Evolutionary conservation across 2,113 vertebrate species (phyloP).

Genomic region (Atlantisia rogersi): DNA sequence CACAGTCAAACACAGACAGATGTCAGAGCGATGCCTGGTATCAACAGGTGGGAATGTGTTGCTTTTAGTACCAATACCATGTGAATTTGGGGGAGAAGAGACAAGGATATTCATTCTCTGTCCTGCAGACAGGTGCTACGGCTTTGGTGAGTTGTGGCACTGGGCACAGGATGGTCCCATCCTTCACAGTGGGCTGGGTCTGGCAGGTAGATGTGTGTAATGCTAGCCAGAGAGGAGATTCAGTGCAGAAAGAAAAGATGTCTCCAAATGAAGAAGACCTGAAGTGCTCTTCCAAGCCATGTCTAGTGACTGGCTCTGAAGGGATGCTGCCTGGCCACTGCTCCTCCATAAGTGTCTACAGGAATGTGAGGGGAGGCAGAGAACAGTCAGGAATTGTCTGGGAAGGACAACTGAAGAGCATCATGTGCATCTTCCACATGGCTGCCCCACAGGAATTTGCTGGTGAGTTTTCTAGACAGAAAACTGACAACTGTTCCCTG

Average conservation of each 20-base stretch:
- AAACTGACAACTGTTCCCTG: neutral
- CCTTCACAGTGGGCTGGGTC: constrained; percentile 61
- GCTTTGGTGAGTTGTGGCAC: neutral
- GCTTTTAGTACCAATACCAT: neutral
- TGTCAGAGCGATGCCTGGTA: neutral
- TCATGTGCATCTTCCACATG: neutral
- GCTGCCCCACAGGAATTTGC: constrained; percentile 6
- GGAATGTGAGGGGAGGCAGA: neutral
- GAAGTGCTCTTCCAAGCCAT: neutral
- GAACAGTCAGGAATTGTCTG: constrained; percentile 1
- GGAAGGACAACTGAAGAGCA: neutral
- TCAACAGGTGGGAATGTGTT: neutral
- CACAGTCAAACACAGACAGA: neutral
- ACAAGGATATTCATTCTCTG: neutral
- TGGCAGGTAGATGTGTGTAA: constrained; percentile 25
- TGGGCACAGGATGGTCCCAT: neutral
- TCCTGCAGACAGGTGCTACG: neutral
- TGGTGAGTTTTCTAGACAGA: neutral
- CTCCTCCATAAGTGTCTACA: neutral
- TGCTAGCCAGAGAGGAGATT: neutral
- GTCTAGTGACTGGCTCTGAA: neutral
- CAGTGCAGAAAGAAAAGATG: neutral
- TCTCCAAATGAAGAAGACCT: neutral
- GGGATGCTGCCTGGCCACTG: neutral
- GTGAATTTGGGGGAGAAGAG: constrained; percentile 10